Base-by-base conservation (phyloP, 2,113 vertebrate species). In the Plecturocebus donacophilus region DNA sequence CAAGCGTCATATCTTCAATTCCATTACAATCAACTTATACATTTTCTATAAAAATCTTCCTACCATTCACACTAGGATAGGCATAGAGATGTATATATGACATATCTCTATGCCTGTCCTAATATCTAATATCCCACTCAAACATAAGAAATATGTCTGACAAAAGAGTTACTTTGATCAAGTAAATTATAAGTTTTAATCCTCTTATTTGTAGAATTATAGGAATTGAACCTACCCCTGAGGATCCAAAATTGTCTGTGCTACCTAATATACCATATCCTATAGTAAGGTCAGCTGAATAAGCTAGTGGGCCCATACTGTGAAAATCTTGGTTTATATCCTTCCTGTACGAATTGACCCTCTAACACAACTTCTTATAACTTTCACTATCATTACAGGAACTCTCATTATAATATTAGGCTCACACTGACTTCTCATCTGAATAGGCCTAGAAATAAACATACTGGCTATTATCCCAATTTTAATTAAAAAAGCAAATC, bases 241-340 rank as follows among this genome's bases (percentile, higher is more conserved):
- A 96, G 97, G 93, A 66, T 95, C 96, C 97, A 98, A 98, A 98
- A 86, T 54, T 40, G 96, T 87, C 0, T 1, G 89, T 98, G 96
- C 96, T 98, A 21, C 98, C 97, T 25, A 17, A 23, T 98, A 98
- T 77, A 98, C 95, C 90, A 97, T 9, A 91, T 97, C 0, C 97
- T 98, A 73, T 32, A 98, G 97, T 96, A 98, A n/a, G 19, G 91
- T 98, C 96, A 98, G 97, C 96, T 98, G 98, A 98, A 1, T 30
- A 98, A 98, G 97, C 98, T 98, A 80, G 98, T 25, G 58, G 98
- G 97, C 97, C 97, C 98, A 98, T 97, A 97, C 96, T 96, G 98
- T 76, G 6, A 98, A 96, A 87, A 98, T 98, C 97, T 77, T 68
- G 98, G 96, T 98, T 97, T 21, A 96, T 96, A 21, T 0, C 97